A percentile compares a stretch with the other conserved stretches of the same genome.
Conservation (phyloP, 2,888 invertebrate genomes). For the Eulithis prunata region DNA sequence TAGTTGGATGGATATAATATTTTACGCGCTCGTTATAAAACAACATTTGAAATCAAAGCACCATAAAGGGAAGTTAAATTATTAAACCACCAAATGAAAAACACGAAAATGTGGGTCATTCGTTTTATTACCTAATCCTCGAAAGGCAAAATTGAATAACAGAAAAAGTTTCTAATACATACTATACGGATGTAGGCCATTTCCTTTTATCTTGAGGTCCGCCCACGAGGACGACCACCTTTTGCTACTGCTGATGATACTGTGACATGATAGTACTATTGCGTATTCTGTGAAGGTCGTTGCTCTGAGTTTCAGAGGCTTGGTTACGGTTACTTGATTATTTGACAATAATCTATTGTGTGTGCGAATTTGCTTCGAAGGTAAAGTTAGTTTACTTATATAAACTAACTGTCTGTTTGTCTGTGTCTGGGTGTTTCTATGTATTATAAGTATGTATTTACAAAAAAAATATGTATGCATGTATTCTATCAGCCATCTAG, state of each 20-base stretch:
- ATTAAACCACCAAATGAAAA: too few relatives aligned
- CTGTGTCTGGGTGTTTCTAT: too few relatives aligned
- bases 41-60: too few relatives aligned
- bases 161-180: constrained; percentile 30
- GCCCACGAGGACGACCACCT: constrained; percentile 47
- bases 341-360: constrained; percentile 20
- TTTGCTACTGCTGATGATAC: constrained; percentile 17
- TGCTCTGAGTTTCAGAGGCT: constrained; percentile 36
- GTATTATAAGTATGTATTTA: too few relatives aligned
- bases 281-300: constrained; percentile 37
- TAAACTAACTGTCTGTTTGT: too few relatives aligned
- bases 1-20: too few relatives aligned
- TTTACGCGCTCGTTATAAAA: too few relatives aligned
- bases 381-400: neutral
- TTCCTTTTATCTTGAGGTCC: constrained; percentile 39
- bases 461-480: too few relatives aligned
- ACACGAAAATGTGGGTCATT: constrained; percentile 13
- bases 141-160: constrained; percentile 26
- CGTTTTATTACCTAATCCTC: neutral
- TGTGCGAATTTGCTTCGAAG: constrained; percentile 2
- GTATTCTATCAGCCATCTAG: too few relatives aligned
- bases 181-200: constrained; percentile 35
- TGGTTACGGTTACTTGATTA: constrained; percentile 33
- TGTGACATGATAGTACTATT: constrained; percentile 8
- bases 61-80: too few relatives aligned